These are phyloP conservation scores for Anableps anableps DNA, from an alignment of 2,797 vertebrate species.

Conservation along the genomic window DNA sequence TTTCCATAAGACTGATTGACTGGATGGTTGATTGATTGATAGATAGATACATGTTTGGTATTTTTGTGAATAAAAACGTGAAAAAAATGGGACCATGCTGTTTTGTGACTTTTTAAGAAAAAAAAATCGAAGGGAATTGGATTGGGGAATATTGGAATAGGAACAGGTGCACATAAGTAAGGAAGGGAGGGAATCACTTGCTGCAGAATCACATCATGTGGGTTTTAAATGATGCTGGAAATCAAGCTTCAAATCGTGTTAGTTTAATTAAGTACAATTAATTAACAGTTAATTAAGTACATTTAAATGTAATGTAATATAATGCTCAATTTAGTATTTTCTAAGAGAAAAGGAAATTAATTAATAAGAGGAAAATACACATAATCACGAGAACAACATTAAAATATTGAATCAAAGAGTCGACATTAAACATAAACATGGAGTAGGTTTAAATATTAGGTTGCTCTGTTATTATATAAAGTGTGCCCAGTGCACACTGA, in stretches of 20 bases:
- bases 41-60: conserved; percentile 75
- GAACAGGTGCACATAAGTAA: conserved; percentile 20
- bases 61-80: conserved; percentile 81
- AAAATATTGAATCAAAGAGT: background rate
- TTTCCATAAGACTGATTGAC: conserved; percentile 74
- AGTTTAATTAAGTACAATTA: background rate
- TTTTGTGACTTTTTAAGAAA: conserved; percentile 24
- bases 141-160: background rate
- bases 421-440: background rate
- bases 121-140: conserved; percentile 1
- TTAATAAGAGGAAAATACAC: background rate
- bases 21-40: conserved; percentile 54
- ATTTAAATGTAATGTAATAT: background rate
- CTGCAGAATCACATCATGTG: background rate
- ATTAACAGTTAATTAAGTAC: too few species aligned
- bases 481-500: background rate
- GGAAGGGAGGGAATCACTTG: background rate
- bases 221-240: background rate
- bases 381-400: background rate
- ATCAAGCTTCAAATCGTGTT: too few species aligned
- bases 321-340: background rate
- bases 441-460: background rate
- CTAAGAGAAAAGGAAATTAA: background rate
- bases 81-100: conserved; percentile 44
- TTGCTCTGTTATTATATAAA: background rate